phyloP scores from a whole-genome alignment of 1,140 invertebrate genomes.

The Antheraea pernyi region DNA sequence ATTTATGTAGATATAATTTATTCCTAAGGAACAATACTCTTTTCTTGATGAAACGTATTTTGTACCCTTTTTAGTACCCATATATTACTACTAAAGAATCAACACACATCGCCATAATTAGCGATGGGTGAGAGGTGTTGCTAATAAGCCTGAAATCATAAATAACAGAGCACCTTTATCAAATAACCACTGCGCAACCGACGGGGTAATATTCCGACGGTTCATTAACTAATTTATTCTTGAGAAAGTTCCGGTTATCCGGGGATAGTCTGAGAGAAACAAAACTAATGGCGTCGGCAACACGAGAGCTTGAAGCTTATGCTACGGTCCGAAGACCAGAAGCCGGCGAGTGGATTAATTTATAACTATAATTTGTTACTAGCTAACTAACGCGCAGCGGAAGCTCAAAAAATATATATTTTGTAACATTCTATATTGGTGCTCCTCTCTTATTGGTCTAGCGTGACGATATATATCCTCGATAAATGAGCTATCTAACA shows the following conservation, averaged over 20 bases:
- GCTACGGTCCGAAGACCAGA: not conserved
- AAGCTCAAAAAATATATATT: too few species aligned
- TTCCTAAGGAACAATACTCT: too few species aligned
- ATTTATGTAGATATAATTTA: too few species aligned
- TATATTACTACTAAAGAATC: too few species aligned
- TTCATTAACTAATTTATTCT: slow-evolving; percentile 70
- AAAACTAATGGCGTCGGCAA: slow-evolving; percentile 70
- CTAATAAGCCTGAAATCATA: slow-evolving; percentile 13
- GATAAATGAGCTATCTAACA: too few species aligned
- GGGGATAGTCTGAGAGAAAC: slow-evolving; percentile 59
- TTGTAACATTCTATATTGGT: too few species aligned
- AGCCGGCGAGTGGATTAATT: not conserved
- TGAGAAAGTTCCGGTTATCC: slow-evolving; percentile 51
- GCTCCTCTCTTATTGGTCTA: too few species aligned
- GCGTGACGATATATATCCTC: too few species aligned
- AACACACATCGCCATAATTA: not conserved
- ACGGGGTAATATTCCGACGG: slow-evolving; percentile 41
- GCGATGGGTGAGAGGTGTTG: not conserved
- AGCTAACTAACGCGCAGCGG: too few species aligned
- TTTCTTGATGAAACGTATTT: too few species aligned
- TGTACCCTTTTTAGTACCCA: too few species aligned
- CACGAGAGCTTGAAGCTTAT: slow-evolving; percentile 44
- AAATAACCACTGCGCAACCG: slow-evolving; percentile 32
- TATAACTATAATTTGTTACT: too few species aligned
- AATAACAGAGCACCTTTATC: slow-evolving; percentile 31